phyloP scores from a whole-genome alignment of 23 tunicate genomes.

The Ciona savignyi region DNA sequence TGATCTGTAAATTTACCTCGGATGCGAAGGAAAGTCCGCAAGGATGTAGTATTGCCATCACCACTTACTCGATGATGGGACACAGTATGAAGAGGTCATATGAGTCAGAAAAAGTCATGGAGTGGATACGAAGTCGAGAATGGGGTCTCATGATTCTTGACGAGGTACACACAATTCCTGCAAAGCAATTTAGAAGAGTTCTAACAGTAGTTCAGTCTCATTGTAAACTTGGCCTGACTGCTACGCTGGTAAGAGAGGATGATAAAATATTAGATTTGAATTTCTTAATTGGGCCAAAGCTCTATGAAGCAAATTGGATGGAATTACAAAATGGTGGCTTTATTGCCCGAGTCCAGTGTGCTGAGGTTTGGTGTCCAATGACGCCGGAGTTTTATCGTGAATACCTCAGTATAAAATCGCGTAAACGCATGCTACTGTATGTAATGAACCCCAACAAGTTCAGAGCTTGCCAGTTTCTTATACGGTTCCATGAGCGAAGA shows the following conservation, averaged over 20 bases:
- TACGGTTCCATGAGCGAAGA: slow-evolving; percentile 88
- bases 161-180: slow-evolving; percentile 98
- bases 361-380: slow-evolving; percentile 99
- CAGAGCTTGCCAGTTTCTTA: slow-evolving; percentile 96
- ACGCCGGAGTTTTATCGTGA: slow-evolving; percentile 99
- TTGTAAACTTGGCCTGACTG: slow-evolving; percentile 94
- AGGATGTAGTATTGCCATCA: slow-evolving; percentile 93
- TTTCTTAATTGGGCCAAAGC: slow-evolving; percentile 96
- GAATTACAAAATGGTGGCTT: slow-evolving; percentile 73
- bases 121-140: slow-evolving; percentile 89
- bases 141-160: slow-evolving; percentile 98
- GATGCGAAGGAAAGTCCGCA: slow-evolving; percentile 97
- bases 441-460: slow-evolving; percentile 99
- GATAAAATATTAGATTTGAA: slow-evolving; percentile 97
- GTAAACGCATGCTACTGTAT: slow-evolving; percentile 91
- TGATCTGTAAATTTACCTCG: slow-evolving; percentile 98
- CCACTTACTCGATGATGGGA: slow-evolving; percentile 99
- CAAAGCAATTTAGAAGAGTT: slow-evolving; percentile 96
- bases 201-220: slow-evolving; percentile 91
- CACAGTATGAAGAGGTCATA: slow-evolving; percentile 84
- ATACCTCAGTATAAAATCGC: slow-evolving; percentile 65
- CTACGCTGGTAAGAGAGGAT: slow-evolving; percentile 96
- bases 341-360: slow-evolving; percentile 97
- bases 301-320: slow-evolving; percentile 99
- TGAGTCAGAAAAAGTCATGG: slow-evolving; percentile 93